A percentile compares a stretch with the other conserved stretches of the same genome.
Conservation (phyloP, 2,113 vertebrate genomes). For the Rutilus rutilus region DNA sequence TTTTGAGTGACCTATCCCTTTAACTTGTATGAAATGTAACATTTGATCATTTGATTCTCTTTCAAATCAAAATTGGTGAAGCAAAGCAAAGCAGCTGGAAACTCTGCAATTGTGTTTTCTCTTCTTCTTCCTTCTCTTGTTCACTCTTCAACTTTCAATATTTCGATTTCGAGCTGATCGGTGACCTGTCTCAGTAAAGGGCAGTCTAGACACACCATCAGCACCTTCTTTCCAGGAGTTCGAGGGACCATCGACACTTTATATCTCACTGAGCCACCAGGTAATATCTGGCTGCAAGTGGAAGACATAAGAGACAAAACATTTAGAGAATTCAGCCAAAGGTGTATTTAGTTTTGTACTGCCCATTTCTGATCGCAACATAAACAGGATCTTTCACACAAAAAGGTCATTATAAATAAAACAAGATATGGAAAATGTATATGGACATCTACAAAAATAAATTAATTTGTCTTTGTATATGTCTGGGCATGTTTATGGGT, state of each 20-base stretch:
- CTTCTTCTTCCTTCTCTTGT: neutral
- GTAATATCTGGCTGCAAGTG: constrained; percentile 44
- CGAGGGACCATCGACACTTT: constrained; percentile 74
- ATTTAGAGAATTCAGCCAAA: neutral
- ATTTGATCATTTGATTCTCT: neutral
- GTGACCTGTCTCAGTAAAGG: constrained; percentile 69
- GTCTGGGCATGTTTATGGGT: neutral
- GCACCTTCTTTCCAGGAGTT: constrained; percentile 65
- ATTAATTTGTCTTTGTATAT: neutral
- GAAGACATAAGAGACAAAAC: constrained; percentile 61
- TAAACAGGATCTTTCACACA: neutral
- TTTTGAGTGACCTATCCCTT: neutral
- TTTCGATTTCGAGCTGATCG: constrained; percentile 58
- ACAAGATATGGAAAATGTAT: neutral
- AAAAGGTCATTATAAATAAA: neutral
- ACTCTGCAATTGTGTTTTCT: neutral
- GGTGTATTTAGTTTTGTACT: neutral
- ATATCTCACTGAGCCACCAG: constrained; percentile 70
- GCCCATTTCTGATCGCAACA: neutral
- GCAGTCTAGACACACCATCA: constrained; percentile 80
- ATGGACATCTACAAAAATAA: neutral
- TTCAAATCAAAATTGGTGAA: neutral
- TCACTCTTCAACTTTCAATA: neutral
- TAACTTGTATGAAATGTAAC: neutral
- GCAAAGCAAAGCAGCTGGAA: neutral